Conservation (phyloP, 2,113 vertebrate genomes). For the Edolisoma coerulescens region DNA sequence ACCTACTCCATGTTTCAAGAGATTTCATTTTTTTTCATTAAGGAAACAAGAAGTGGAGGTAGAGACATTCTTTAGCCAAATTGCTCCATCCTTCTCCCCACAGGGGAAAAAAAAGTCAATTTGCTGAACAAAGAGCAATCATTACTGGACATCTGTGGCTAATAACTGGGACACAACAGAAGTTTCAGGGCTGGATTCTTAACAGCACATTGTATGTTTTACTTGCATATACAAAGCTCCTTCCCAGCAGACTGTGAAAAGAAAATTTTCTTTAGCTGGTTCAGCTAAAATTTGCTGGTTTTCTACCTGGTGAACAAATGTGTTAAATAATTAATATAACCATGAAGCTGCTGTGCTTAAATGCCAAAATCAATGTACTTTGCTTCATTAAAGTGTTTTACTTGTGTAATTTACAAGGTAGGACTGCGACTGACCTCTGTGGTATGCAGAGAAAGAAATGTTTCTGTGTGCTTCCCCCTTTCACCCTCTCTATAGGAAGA, state of each 20-base stretch:
- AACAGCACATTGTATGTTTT: background rate
- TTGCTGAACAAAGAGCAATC: background rate
- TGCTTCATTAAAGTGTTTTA: background rate
- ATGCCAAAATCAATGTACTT: background rate
- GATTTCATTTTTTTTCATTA: slow-evolving; percentile 34
- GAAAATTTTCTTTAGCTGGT: background rate
- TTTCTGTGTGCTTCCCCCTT: background rate
- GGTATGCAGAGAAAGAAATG: background rate
- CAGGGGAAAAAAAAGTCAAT: background rate
- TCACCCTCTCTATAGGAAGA: background rate
- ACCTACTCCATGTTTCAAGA: slow-evolving; percentile 22
- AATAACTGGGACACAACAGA: slow-evolving; percentile 5
- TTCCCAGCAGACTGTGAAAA: background rate
- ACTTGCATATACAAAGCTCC: background rate
- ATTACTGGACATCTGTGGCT: slow-evolving; percentile 16
- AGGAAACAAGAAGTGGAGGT: slow-evolving; percentile 21
- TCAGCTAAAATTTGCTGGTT: background rate
- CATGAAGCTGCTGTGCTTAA: background rate
- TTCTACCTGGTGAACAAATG: background rate
- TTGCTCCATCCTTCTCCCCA: background rate
- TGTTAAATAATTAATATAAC: background rate
- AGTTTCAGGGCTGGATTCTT: background rate
- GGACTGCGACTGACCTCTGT: background rate
- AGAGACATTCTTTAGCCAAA: background rate
- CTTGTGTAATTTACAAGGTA: background rate